Conservation (phyloP, 2,888 invertebrate species). For the Microplitis manilae region DNA sequence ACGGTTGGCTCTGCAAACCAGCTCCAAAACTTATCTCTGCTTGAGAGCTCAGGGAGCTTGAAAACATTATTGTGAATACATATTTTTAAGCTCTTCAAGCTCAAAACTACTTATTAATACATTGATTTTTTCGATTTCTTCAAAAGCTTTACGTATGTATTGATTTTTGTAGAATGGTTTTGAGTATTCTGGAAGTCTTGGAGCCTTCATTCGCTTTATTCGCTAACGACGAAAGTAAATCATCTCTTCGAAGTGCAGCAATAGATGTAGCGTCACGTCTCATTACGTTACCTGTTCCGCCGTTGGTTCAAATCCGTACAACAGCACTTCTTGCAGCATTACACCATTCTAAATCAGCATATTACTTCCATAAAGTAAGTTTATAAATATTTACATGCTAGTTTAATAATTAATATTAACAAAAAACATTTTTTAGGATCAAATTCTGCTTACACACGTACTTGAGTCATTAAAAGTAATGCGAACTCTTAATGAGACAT, state of each 20-base stretch:
- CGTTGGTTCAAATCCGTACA: slow-evolving; percentile 82
- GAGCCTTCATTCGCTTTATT: slow-evolving; percentile 80
- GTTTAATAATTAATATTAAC: not conserved
- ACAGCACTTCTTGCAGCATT: slow-evolving; percentile 88
- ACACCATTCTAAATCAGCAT: slow-evolving; percentile 80
- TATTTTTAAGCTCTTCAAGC: not conserved
- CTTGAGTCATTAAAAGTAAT: slow-evolving; percentile 79
- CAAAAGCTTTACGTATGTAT: not conserved
- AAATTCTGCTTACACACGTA: slow-evolving; percentile 86
- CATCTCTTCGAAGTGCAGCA: slow-evolving; percentile 74
- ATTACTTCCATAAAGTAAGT: slow-evolving; percentile 88
- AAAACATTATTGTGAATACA: not conserved
- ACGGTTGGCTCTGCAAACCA: not conserved
- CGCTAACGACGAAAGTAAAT: slow-evolving; percentile 72
- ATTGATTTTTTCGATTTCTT: no score
- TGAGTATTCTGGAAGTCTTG: slow-evolving; percentile 80
- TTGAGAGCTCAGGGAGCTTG: not conserved
- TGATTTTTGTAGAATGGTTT: slow-evolving; percentile 75
- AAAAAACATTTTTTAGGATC: slow-evolving; percentile 76
- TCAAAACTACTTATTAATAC: not conserved
- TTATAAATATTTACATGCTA: not conserved
- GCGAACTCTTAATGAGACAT: slow-evolving; percentile 77
- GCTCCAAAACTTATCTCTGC: not conserved
- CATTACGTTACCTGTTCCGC: slow-evolving; percentile 81
- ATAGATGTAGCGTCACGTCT: slow-evolving; percentile 79